These are phyloP conservation scores for Cydia fagiglandana DNA, from an alignment of 1,140 invertebrate genomes.

Conservation along the genomic window DNA sequence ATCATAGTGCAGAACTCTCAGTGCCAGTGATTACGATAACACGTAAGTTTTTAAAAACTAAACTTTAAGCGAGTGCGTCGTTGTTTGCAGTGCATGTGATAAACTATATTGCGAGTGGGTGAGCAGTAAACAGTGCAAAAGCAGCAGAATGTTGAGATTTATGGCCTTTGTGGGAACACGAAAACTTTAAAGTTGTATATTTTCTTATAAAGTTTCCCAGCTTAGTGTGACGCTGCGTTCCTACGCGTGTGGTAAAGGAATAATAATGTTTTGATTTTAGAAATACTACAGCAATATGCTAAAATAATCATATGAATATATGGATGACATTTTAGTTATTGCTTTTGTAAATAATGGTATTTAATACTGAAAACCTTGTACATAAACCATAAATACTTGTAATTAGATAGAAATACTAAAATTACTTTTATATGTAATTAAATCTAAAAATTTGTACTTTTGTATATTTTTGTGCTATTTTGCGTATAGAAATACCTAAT, in stretches of 20 bases:
- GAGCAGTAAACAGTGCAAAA: conserved; percentile 52
- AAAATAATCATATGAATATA: conserved; percentile 22
- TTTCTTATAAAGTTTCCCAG: conserved; percentile 48
- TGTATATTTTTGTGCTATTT: conserved; percentile 21
- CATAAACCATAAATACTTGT: conserved; percentile 26
- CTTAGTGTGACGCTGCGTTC: conserved; percentile 33
- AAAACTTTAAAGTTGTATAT: conserved; percentile 55
- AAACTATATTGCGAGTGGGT: conserved; percentile 61
- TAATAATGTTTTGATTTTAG: conserved; percentile 8
- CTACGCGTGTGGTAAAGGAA: background rate
- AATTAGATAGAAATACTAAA: conserved; percentile 9
- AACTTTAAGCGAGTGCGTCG: conserved; percentile 51
- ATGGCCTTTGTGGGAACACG: conserved; percentile 55
- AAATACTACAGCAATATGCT: background rate
- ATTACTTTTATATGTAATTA: conserved; percentile 8
- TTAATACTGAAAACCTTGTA: conserved; percentile 51
- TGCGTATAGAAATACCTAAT: background rate
- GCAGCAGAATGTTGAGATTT: conserved; percentile 54
- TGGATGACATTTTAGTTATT: conserved; percentile 24
- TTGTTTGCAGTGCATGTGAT: conserved; percentile 46
- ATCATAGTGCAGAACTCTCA: conserved; percentile 34
- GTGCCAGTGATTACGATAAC: conserved; percentile 46
- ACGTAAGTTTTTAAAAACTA: conserved; percentile 46
- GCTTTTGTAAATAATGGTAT: conserved; percentile 52
- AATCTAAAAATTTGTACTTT: conserved; percentile 11